These are phyloP conservation scores for Microtus ochrogaster DNA, from an alignment of 2,113 vertebrate genomes.

Conservation along the genomic window DNA sequence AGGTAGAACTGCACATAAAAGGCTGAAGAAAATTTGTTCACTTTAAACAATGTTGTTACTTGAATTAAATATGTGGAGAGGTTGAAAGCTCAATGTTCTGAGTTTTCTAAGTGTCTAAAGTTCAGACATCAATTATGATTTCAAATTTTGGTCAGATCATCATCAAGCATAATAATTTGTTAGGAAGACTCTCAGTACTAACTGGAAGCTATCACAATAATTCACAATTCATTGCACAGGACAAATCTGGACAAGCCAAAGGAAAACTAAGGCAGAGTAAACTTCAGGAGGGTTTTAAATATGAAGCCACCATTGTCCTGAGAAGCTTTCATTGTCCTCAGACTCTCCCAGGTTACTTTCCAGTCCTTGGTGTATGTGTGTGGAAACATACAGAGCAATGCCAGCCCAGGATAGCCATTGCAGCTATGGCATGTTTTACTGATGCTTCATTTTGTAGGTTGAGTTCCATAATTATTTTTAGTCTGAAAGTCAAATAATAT, in stretches of 20 bases:
- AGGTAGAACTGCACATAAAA: neutral
- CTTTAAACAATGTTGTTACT: neutral
- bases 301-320: neutral
- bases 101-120: neutral
- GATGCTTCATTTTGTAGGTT: neutral
- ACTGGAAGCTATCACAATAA: neutral
- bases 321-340: neutral
- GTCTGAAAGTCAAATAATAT: neutral
- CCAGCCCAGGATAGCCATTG: neutral
- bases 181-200: neutral
- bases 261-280: neutral
- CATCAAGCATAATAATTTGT: neutral
- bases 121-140: neutral
- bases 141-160: neutral
- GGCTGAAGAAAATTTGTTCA: neutral
- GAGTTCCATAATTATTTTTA: neutral
- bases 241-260: neutral
- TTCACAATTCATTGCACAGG: too few species aligned
- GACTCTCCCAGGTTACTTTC: rapidly evolving
- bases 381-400: too few species aligned
- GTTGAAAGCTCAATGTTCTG: neutral
- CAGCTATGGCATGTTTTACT: neutral
- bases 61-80: neutral
- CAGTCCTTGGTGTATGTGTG: too few species aligned
- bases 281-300: neutral